Conservation (phyloP, 1,140 invertebrate genomes). For the Drosophila repleta region DNA sequence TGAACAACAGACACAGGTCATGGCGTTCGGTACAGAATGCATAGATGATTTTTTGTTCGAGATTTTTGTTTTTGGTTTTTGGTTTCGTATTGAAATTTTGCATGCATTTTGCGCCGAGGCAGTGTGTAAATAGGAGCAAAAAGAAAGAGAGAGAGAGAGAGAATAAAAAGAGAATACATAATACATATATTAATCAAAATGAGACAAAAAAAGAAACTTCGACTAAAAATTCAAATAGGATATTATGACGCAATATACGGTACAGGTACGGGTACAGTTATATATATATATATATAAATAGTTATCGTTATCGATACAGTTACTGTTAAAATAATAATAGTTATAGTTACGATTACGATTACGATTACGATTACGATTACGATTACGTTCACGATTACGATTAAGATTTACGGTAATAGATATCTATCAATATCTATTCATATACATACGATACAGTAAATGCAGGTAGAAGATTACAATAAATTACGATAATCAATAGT, state of each 20-base stretch:
- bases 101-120: constrained; percentile 75
- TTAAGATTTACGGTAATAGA: constrained; percentile 24
- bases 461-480: constrained; percentile 60
- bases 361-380: constrained; percentile 7
- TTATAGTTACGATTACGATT: constrained; percentile 25
- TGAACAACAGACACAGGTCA: constrained; percentile 54
- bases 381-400: constrained; percentile 26
- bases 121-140: constrained; percentile 66
- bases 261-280: constrained; percentile 59
- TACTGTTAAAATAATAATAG: constrained; percentile 41
- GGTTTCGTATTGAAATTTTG: constrained; percentile 50
- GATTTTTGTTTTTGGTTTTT: constrained; percentile 20
- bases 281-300: constrained; percentile 2
- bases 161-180: constrained; percentile 61
- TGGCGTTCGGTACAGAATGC: constrained; percentile 73
- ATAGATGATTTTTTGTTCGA: constrained; percentile 31
- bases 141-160: constrained; percentile 73
- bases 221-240: constrained; percentile 32
- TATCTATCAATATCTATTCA: constrained; percentile 20
- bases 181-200: constrained; percentile 78
- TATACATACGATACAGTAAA: constrained; percentile 52
- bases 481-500: constrained; percentile 42
- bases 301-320: constrained; percentile 49
- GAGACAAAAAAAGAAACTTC: constrained; percentile 53
- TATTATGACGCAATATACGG: constrained; percentile 57